Conservation (phyloP, 2,797 vertebrate species). For the Acipenser oxyrinchus region DNA sequence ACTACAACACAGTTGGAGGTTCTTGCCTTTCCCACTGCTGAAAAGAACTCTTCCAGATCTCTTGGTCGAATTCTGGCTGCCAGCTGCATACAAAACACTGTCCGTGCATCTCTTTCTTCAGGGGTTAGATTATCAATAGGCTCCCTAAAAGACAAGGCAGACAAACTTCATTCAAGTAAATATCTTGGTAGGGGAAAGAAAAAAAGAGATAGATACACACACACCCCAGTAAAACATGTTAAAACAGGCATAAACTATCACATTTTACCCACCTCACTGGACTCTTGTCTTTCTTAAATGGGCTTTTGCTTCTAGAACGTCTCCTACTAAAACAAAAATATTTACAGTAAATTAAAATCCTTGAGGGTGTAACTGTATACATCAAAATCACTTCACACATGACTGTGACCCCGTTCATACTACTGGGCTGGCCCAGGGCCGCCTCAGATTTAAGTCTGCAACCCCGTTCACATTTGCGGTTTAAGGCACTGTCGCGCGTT, state of each 20-base stretch:
- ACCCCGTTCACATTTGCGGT: too few relatives aligned
- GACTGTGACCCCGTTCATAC: constrained; percentile 15
- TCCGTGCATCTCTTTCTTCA: constrained; percentile 88
- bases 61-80: constrained; percentile 93
- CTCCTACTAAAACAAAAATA: constrained; percentile 41
- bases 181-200: too few relatives aligned
- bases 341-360: background rate
- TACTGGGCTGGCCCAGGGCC: too few relatives aligned
- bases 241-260: background rate
- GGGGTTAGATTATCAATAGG: constrained; percentile 90
- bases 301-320: constrained; percentile 83
- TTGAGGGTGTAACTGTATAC: constrained; percentile 7
- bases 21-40: constrained; percentile 90
- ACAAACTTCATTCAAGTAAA: background rate
- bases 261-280: constrained; percentile 69
- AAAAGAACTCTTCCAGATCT: constrained; percentile 97
- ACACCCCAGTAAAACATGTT: background rate
- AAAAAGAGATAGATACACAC: too few relatives aligned
- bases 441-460: too few relatives aligned
- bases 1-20: background rate
- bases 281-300: constrained; percentile 88
- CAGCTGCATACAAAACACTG: constrained; percentile 98
- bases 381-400: constrained; percentile 14
- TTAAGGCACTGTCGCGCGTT: too few relatives aligned
- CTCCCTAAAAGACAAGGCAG: constrained; percentile 52